Evolutionary conservation across 2,113 vertebrate species (phyloP), one percentile per base, ranked within the genome.

Genomic region (Hyaena hyaena): DNA sequence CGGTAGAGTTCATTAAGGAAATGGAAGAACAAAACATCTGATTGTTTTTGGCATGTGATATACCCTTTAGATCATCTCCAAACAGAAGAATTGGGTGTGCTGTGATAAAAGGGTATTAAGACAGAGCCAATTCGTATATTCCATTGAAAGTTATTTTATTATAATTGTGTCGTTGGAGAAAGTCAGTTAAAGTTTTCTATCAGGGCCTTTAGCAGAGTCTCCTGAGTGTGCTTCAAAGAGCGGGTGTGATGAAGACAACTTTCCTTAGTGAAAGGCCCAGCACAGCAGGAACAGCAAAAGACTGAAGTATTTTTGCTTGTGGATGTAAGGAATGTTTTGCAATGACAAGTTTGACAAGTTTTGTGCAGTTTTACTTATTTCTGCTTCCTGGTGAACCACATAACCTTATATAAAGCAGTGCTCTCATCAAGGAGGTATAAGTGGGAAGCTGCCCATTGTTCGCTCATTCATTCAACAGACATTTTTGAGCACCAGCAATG

Each of bases 1-100:
- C 68, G 50, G 23, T 24, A 28, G 53, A 94, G 7, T 89, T 95
- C 66, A 97, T 93, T 89, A 91, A 96, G 26, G 39, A 91, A 85
- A 90, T 33, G 3, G 88, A 97, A 95, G 31, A 95, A 83, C 1
- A 80, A 88, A 80, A 26, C 16, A 71, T 65, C 19, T 96, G 50
- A 71, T 90, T 91, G 53, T 89, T 92, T 92, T 85, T 83, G 92
- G 33, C 73, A 53, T 58, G 10, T 71, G 33, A 33, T 81, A 66
- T 77, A 61, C 3, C 19, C 26, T 90, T 92, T 89, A 90, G 61
- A 68, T 92, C 53, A 73, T 68, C 39, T 94, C 68, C 26, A 79
- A 92, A 79, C 21, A 93, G 92, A 91, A 94, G 17, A 92, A 95
- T 79, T 90, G 33, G 73, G 45, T 63, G 45, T 91, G 4, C 14